phyloP scores from a whole-genome alignment of 2,113 vertebrate genomes.

The Prietella phreatophila region DNA sequence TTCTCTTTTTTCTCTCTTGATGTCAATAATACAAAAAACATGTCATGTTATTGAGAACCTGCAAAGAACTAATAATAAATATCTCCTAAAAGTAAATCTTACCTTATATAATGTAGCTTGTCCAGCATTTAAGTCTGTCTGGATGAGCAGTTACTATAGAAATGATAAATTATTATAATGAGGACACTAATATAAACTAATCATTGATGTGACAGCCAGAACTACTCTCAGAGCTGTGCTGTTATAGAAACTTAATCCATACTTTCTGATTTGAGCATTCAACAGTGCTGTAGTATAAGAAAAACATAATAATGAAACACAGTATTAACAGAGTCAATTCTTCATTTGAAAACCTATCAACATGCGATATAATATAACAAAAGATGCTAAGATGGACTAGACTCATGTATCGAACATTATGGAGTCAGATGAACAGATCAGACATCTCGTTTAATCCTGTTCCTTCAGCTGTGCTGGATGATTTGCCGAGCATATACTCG shows the following conservation, averaged over 20 bases:
- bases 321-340: background rate
- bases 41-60: background rate
- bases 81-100: background rate
- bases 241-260: background rate
- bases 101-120: background rate
- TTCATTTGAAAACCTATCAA: conserved; percentile 13
- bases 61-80: background rate
- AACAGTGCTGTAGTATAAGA: background rate
- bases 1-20: background rate
- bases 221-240: background rate
- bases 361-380: conserved; percentile 16
- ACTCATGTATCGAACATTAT: conserved; percentile 22
- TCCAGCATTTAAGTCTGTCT: background rate
- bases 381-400: conserved; percentile 23
- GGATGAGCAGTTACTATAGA: background rate
- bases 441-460: conserved; percentile 38
- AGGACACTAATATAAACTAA: background rate
- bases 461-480: conserved; percentile 31
- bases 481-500: conserved; percentile 4
- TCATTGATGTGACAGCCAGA: background rate
- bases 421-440: conserved; percentile 29
- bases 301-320: background rate
- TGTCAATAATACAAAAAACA: background rate
- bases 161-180: background rate
- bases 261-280: background rate